Conservation (phyloP, 2,797 vertebrate species). For the Ceyx erithaca region DNA sequence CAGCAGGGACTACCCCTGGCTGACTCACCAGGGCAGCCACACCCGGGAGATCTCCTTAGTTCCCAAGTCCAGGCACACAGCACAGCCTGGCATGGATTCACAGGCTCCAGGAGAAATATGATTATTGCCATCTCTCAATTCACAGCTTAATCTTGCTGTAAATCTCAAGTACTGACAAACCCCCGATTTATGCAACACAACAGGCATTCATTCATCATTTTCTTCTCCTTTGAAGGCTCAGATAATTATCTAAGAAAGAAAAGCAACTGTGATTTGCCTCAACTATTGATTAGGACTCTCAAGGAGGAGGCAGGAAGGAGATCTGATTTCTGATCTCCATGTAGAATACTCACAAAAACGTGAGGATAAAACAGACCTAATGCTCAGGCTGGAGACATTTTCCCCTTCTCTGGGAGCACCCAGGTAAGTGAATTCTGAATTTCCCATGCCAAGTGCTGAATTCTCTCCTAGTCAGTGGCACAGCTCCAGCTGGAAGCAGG, state of each 20-base stretch:
- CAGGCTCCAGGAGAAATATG: not conserved
- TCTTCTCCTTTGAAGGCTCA: slow-evolving; percentile 1
- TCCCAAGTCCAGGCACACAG: not conserved
- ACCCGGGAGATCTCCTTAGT: not conserved
- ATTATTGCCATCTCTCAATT: not conserved
- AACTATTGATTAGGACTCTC: not conserved
- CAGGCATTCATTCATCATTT: not conserved
- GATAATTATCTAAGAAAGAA: not conserved
- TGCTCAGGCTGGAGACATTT: not conserved
- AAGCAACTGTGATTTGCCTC: not conserved
- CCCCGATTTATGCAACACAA: not conserved
- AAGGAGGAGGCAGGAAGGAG: not conserved
- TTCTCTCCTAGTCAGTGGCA: not conserved
- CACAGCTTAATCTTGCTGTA: not conserved
- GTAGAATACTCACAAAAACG: not conserved
- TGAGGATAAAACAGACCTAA: not conserved
- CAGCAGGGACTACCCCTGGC: not conserved
- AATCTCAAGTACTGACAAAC: not conserved
- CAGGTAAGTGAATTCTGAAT: not conserved
- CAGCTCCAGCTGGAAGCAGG: not conserved
- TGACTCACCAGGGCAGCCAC: not conserved
- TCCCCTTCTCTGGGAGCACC: not conserved
- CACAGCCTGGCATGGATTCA: not conserved
- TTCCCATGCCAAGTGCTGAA: not conserved
- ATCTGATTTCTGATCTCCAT: not conserved